Evolutionary conservation across 2,888 invertebrate species (phyloP).

Genomic region (Ectobius pallidus): DNA sequence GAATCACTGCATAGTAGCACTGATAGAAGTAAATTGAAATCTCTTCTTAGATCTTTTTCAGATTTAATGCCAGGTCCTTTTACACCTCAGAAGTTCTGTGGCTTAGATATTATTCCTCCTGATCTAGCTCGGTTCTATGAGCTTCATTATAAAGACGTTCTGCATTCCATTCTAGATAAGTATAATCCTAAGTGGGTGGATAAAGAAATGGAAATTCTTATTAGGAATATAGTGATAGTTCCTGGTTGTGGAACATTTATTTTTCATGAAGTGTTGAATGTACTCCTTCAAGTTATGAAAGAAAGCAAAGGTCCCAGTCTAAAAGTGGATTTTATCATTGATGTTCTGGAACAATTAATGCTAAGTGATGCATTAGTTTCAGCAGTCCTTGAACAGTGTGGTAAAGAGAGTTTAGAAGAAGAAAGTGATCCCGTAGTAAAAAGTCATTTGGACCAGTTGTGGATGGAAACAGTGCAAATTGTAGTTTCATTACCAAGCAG

Average conservation of each 20-base stretch:
- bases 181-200: conserved; percentile 64
- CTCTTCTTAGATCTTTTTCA: background rate
- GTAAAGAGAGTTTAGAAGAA: background rate
- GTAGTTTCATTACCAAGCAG: conserved; percentile 71
- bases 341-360: conserved; percentile 58
- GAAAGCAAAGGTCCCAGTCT: conserved; percentile 49
- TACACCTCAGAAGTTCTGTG: conserved; percentile 69
- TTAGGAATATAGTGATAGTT: conserved; percentile 57
- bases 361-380: conserved; percentile 65
- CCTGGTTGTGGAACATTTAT: conserved; percentile 57
- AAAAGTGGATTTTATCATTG: conserved; percentile 53
- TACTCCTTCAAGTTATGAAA: conserved; percentile 59
- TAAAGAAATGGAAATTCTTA: conserved; percentile 47
- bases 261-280: conserved; percentile 57
- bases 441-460: conserved; percentile 46
- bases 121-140: conserved; percentile 55
- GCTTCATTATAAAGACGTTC: conserved; percentile 58
- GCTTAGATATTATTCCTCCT: conserved; percentile 56
- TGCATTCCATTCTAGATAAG: conserved; percentile 59
- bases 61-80: conserved; percentile 61
- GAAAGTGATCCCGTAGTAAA: background rate
- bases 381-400: conserved; percentile 56
- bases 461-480: conserved; percentile 65
- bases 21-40: background rate
- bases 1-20: too few species aligned